phyloP scores from a whole-genome alignment of 2,888 invertebrate species.

The Nemapogon koenigi region DNA sequence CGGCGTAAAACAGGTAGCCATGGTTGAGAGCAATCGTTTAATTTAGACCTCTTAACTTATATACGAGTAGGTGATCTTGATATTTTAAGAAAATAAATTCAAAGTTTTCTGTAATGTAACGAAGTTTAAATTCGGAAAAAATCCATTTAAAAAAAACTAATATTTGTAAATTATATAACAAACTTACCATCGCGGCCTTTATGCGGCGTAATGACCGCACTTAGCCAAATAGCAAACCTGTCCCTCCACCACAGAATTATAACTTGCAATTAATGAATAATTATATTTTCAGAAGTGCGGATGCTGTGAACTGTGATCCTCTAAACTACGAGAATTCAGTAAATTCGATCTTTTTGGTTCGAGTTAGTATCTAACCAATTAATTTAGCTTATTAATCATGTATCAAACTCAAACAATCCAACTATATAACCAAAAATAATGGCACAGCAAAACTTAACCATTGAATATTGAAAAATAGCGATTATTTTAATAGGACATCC shows the following conservation, averaged over 20 bases:
- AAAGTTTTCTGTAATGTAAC: neutral
- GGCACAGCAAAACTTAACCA: constrained; percentile 34
- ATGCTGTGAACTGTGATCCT: no score
- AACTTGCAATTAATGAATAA: no score
- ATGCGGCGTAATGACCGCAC: no score
- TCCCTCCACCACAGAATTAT: no score
- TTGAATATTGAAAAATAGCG: constrained; percentile 51
- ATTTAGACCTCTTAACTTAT: constrained; percentile 27
- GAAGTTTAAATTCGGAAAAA: neutral
- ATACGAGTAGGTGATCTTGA: constrained; percentile 22
- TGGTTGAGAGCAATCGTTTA: constrained; percentile 31
- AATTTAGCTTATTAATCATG: no score
- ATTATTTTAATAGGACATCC: constrained; percentile 62
- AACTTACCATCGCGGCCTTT: no score
- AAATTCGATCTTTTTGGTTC: no score
- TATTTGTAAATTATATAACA: no score
- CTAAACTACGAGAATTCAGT: no score
- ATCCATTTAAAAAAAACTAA: constrained; percentile 11
- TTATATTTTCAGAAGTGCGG: no score
- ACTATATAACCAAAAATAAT: constrained; percentile 24
- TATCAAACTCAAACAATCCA: constrained; percentile 25
- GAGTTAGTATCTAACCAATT: no score
- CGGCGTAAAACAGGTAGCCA: constrained; percentile 57
- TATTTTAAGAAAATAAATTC: constrained; percentile 23
- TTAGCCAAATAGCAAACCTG: no score